Base-by-base conservation (phyloP, 2,888 invertebrate species). In the Sepioteuthis lessoniana region DNA sequence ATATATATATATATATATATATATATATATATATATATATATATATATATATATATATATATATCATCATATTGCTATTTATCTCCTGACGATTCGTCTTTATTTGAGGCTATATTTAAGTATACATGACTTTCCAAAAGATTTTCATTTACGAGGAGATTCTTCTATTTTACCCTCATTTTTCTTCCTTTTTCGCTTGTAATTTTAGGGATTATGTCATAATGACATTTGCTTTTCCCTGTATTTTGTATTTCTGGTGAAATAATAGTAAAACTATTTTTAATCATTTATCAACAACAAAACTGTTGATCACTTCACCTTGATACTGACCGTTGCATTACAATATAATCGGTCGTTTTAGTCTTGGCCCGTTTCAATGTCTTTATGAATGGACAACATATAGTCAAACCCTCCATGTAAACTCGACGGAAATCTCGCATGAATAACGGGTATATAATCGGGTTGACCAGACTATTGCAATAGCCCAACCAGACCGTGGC, bases 401-500 rank as follows among this genome's bases (percentile, higher is more conserved):
- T 93, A 0, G 94, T 90, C 25, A 96, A 90, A 50, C 95, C 94
- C 35, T 94, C 93, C 13, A 95, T 94, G 94, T 96, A 96, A 19
- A 96, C 96, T 94, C 96, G 96, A 38, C 96, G 94, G 94, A 96
- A 96, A 94, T 96, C 96, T 93, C 96, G 94, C 96, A 96, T 96
- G 90, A 96, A 96, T 60, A 96, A 95, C 0, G 96, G 96, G 94
- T 96, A 96, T 37, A 96, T 96, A 91, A 96, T 96, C 4, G 96
- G 96, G 93, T 96, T 96, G 60, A 96, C 95, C 35, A 96, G 94
- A 93, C 96, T 96, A 94, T 96, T 96, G 94, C 96, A 96, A 94
- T 95, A 96, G 8, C 96, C 96, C 28, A 96, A 94, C 96, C 96
- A 96, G 21, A 96, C 96, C 94, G 96, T 95, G 2, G 95, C 95